Base-by-base conservation (phyloP, 2,797 vertebrate species). In the Phrynocephalus guinanensis region DNA sequence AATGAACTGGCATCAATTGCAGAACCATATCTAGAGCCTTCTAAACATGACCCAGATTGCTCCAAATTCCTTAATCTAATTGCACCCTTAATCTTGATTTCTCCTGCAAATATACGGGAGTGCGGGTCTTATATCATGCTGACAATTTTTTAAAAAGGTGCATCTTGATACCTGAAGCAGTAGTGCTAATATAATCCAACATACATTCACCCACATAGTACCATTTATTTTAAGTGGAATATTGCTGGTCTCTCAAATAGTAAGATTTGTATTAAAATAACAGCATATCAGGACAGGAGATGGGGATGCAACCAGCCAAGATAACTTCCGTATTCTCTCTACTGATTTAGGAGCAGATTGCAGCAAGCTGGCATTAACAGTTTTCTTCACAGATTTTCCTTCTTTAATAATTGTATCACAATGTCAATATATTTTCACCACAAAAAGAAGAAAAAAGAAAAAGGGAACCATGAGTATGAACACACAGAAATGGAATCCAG, bases 341-440 rank as follows among this genome's bases (percentile, higher is more conserved):
- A 48, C 82, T 80, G 56, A 84, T 73, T 84, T 84, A 66, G 82
- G 38, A 88, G 68, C 87, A 88, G 76, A 88, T 88, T 88, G 87
- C 68, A 63, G 76, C 87, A 84, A 88, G 87, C 73, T 88, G 87
- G 68, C 82, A 84, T 44, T 52, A 67, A 80, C 82, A 79, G 82
- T 88, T 73, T 88, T n/a, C 82, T 72, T 83, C 66, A 52, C 86
- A 87, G 75, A 79, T 83, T 83, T 44, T 88, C 18, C 76, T 79
- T 48, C 50, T 87, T 83, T 77, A 83, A 71, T 83, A 18, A 84
- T 84, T 84, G 82, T 84, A 84, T 38, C 81, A 84, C 3, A 38
- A 63, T 88, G 76, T 88, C 76, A 84, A 66, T 79, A 73, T 56
- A 60, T 60, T 87, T 88, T 71, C 75, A 79, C 52, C 76, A 79